Evolutionary conservation across 2,113 vertebrate species (phyloP).

Genomic region (Actenoides lindsayi): DNA sequence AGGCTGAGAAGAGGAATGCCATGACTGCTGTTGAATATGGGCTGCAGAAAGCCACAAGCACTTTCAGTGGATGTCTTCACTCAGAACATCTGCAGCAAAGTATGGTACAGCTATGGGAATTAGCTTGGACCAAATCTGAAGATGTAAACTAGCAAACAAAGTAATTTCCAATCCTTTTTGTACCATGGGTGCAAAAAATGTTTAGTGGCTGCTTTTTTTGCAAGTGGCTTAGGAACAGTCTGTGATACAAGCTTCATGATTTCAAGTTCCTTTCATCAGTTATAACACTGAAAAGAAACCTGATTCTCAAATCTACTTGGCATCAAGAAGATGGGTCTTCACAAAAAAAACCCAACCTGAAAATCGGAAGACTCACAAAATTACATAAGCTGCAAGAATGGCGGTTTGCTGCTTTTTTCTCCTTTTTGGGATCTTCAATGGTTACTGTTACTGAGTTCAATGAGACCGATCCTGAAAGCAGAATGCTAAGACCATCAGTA

Average conservation of each 20-base stretch:
- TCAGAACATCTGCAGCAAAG: background rate
- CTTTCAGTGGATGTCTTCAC: background rate
- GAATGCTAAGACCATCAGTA: background rate
- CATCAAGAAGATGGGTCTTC: background rate
- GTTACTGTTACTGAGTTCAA: background rate
- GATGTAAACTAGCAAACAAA: background rate
- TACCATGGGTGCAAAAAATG: background rate
- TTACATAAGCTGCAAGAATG: background rate
- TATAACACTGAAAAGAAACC: background rate
- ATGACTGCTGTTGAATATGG: background rate
- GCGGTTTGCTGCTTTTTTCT: background rate
- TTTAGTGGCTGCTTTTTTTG: background rate
- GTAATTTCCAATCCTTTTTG: background rate
- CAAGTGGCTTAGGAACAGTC: background rate
- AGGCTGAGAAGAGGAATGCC: conserved; percentile 7
- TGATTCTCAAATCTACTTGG: background rate
- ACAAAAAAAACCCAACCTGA: background rate
- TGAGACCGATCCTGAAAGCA: background rate
- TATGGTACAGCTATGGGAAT: background rate
- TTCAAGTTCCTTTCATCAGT: background rate
- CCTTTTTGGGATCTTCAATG: background rate
- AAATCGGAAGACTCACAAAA: background rate
- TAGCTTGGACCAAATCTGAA: background rate
- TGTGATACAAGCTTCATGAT: background rate
- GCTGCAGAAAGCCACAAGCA: conserved; percentile 8